These are phyloP conservation scores for Clarias pachynema DNA, from an alignment of 2,797 vertebrate genomes.

Conservation along the genomic window DNA sequence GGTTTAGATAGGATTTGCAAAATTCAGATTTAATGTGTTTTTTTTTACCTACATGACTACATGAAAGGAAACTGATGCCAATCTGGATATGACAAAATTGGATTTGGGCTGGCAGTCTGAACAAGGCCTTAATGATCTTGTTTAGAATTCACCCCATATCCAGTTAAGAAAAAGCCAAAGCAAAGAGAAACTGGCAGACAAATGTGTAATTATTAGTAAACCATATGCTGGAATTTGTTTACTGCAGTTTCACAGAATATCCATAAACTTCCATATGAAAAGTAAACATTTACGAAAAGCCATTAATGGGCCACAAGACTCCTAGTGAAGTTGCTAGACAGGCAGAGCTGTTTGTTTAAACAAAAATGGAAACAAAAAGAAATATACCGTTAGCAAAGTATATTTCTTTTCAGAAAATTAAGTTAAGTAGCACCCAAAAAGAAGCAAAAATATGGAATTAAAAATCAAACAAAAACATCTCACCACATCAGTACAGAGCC, in stretches of 20 bases:
- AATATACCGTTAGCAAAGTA: slow-evolving; percentile 29
- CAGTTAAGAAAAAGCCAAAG: background rate
- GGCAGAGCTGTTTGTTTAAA: slow-evolving; percentile 32
- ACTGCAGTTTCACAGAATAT: background rate
- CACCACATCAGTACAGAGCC: slow-evolving; percentile 98
- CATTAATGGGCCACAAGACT: slow-evolving; percentile 18
- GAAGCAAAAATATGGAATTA: slow-evolving; percentile 48
- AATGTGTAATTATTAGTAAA: background rate
- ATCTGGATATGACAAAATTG: too few relatives aligned
- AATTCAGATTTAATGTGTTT: too few relatives aligned
- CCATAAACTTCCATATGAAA: slow-evolving; percentile 15
- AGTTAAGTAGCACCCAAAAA: slow-evolving; percentile 29
- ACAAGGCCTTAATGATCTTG: background rate
- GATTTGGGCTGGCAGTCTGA: too few relatives aligned
- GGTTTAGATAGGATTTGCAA: too few relatives aligned
- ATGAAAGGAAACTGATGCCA: too few relatives aligned
- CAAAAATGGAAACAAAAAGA: slow-evolving; percentile 30
- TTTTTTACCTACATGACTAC: too few relatives aligned
- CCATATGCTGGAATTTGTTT: background rate
- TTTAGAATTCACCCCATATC: slow-evolving; percentile 20
- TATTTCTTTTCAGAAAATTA: slow-evolving; percentile 46
- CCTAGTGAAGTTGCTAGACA: slow-evolving; percentile 21
- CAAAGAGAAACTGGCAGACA: background rate
- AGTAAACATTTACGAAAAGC: slow-evolving; percentile 9
- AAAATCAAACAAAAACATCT: slow-evolving; percentile 81